A percentile compares a stretch with the other conserved stretches of the same genome.
These are phyloP conservation scores for Vimba vimba DNA, from an alignment of 2,113 vertebrate genomes.

Conservation along the genomic window DNA sequence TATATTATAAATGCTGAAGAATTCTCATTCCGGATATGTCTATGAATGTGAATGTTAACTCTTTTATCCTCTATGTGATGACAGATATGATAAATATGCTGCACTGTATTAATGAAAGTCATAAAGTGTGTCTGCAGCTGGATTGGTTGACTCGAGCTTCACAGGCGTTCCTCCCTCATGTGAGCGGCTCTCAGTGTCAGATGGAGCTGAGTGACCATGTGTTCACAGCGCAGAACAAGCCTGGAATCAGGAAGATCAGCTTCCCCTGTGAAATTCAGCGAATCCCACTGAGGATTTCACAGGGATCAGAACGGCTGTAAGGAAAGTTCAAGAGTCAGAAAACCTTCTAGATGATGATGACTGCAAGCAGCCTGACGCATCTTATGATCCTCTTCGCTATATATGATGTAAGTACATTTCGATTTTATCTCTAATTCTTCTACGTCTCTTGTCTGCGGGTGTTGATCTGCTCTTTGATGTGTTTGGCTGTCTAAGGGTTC, in stretches of 20 bases:
- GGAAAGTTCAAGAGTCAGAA: slow-evolving; percentile 17
- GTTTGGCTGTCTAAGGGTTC: slow-evolving; percentile 3
- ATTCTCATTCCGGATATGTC: background rate
- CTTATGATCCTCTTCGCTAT: slow-evolving; percentile 11
- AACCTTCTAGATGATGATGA: slow-evolving; percentile 31
- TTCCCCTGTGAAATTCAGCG: background rate
- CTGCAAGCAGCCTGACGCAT: background rate
- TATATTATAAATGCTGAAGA: too few relatives aligned
- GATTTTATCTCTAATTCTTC: background rate
- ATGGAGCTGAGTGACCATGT: background rate
- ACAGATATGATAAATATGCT: background rate
- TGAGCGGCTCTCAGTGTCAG: slow-evolving; percentile 8
- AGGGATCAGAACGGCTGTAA: background rate
- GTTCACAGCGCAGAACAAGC: slow-evolving; percentile 7
- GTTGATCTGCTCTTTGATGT: background rate
- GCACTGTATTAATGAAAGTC: background rate
- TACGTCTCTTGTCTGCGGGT: background rate
- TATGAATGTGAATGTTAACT: background rate
- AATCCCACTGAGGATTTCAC: background rate
- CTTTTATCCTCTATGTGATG: background rate
- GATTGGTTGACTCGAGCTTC: background rate
- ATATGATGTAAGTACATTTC: slow-evolving; percentile 29
- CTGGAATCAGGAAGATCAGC: background rate
- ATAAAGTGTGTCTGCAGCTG: background rate
- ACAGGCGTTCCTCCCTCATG: background rate